Evolutionary conservation across 2,113 vertebrate genomes (phyloP).

Genomic region (Sinocyclocheilus maitianheensis): DNA sequence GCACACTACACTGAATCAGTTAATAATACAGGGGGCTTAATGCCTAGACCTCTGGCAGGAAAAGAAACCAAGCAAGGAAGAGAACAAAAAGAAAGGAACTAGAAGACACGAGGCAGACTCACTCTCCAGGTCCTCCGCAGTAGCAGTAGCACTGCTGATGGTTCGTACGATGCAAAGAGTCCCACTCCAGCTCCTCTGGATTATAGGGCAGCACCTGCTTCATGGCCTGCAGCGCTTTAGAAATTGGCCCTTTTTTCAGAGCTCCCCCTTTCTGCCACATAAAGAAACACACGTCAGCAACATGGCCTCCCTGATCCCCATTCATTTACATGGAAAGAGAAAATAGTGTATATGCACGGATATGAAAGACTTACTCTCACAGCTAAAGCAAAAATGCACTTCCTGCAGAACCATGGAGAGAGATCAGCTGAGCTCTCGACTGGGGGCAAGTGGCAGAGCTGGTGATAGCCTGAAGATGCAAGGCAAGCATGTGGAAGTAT

Average conservation of each 20-base stretch:
- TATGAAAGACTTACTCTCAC: slow-evolving; percentile 66
- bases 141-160: slow-evolving; percentile 97
- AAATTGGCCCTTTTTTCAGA: slow-evolving; percentile 90
- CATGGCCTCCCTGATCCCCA: background rate
- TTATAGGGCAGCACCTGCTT: slow-evolving; percentile 92
- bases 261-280: slow-evolving; percentile 89
- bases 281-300: slow-evolving; percentile 17
- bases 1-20: background rate
- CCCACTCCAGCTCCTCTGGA: slow-evolving; percentile 88
- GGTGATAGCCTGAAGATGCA: slow-evolving; percentile 85
- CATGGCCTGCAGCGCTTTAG: slow-evolving; percentile 86
- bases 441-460: slow-evolving; percentile 90
- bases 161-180: slow-evolving; percentile 90
- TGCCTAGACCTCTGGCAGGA: background rate
- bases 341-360: background rate
- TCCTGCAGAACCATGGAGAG: slow-evolving; percentile 91
- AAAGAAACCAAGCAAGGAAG: background rate
- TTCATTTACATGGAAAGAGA: background rate
- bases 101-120: slow-evolving; percentile 61
- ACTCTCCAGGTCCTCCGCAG: slow-evolving; percentile 93
- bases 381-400: slow-evolving; percentile 90
- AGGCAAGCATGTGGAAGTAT: background rate
- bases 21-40: background rate
- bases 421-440: slow-evolving; percentile 74
- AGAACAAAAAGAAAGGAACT: background rate